Evolutionary conservation across 2,113 vertebrate species (phyloP).

Genomic region (Corythaixoides concolor): DNA sequence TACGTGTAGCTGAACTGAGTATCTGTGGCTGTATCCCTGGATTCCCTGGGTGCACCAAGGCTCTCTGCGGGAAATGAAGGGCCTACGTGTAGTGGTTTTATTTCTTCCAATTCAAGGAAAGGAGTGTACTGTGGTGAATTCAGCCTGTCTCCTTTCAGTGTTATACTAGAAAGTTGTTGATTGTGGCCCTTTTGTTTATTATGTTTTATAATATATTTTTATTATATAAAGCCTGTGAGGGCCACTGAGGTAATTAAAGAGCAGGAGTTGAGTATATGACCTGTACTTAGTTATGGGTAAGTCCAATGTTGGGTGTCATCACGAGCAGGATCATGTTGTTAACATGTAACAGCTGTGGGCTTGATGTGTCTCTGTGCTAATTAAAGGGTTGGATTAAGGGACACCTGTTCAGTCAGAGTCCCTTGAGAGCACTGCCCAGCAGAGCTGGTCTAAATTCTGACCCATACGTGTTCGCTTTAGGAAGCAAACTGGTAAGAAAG

Average conservation of each 20-base stretch:
- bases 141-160: neutral
- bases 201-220: neutral
- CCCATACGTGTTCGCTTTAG: neutral
- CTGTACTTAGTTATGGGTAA: neutral
- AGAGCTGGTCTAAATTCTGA: neutral
- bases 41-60: neutral
- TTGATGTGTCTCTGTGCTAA: neutral
- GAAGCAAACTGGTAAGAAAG: neutral
- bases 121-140: neutral
- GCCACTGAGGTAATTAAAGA: neutral
- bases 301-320: neutral
- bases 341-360: neutral
- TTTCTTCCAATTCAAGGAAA: neutral
- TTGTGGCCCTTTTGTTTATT: neutral
- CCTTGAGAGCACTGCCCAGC: neutral
- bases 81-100: neutral
- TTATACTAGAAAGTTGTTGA: neutral
- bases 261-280: neutral
- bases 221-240: neutral
- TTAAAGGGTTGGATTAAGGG: constrained; percentile 10
- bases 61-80: neutral
- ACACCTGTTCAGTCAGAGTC: neutral
- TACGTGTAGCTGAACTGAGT: neutral
- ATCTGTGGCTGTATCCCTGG: neutral
- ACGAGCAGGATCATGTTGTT: neutral